Percentiles rank a stretch among this genome's conserved stretches.
Conservation (phyloP, 2,797 vertebrate genomes). For the Myotis pilosus region DNA sequence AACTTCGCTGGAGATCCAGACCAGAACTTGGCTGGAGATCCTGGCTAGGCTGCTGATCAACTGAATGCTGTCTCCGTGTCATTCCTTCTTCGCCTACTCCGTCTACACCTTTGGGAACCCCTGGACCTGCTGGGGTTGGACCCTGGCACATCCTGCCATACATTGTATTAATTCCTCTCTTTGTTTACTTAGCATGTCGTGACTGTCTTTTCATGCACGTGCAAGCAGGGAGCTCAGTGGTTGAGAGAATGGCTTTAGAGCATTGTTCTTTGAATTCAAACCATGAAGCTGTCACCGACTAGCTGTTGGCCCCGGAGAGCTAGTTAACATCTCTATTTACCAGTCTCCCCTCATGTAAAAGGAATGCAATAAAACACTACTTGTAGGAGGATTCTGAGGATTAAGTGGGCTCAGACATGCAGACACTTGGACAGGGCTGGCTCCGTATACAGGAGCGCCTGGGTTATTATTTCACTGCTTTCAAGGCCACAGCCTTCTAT, state of each 20-base stretch:
- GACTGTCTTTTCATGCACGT: too few relatives aligned
- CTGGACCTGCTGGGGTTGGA: too few relatives aligned
- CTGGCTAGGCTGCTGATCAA: too few relatives aligned
- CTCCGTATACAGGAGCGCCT: background rate
- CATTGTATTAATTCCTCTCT: background rate
- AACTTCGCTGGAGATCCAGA: too few relatives aligned
- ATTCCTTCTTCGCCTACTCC: too few relatives aligned
- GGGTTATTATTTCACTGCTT: rapidly evolving
- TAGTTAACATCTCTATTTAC: background rate
- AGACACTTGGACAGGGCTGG: background rate
- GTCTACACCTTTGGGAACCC: too few relatives aligned
- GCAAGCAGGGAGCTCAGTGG: background rate
- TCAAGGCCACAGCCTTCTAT: background rate
- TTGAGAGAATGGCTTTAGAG: background rate
- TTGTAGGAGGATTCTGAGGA: background rate
- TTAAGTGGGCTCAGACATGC: background rate
- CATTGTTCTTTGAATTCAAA: background rate
- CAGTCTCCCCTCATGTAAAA: background rate
- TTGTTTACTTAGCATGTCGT: background rate
- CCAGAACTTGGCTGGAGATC: too few relatives aligned
- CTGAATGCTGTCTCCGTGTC: too few relatives aligned
- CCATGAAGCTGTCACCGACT: background rate
- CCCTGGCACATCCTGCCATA: background rate
- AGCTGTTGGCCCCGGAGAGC: background rate
- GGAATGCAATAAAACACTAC: background rate